Percentiles rank a stretch among this genome's conserved stretches.
These are phyloP conservation scores for Pseudochirops cupreus DNA, from an alignment of 2,797 vertebrate genomes.

Conservation along the genomic window DNA sequence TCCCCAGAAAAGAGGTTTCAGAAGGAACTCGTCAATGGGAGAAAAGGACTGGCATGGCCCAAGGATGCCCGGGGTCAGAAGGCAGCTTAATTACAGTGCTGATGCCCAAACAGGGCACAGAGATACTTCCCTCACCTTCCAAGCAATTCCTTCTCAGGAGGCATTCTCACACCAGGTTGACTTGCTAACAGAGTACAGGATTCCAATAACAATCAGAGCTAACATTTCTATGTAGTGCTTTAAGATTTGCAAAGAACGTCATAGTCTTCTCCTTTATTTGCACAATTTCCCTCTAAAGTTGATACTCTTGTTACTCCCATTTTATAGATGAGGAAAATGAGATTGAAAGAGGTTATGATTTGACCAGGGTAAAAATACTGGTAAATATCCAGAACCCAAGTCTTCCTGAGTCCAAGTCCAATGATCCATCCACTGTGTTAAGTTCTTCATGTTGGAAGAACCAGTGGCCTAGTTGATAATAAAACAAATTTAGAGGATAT, in stretches of 20 bases:
- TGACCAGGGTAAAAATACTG: background rate
- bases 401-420: too few species aligned
- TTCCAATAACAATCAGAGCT: background rate
- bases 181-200: background rate
- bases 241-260: background rate
- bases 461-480: background rate
- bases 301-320: too few species aligned
- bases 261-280: background rate
- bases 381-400: background rate
- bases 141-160: background rate
- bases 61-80: too few species aligned
- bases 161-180: background rate
- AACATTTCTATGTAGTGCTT: background rate
- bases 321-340: too few species aligned
- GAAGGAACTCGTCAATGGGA: background rate
- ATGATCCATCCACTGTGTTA: background rate
- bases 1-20: background rate
- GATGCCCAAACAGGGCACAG: background rate
- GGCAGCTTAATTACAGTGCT: background rate
- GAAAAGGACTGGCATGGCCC: too few species aligned
- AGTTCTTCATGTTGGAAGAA: slow-evolving; percentile 9
- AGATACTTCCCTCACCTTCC: background rate
- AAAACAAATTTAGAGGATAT: slow-evolving; percentile 8
- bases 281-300: background rate
- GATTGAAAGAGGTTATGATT: background rate